Evolutionary conservation across 2,888 invertebrate genomes (phyloP), one percentile per base, ranked within the genome.

Genomic region (Acanthosepion esculentum): DNA sequence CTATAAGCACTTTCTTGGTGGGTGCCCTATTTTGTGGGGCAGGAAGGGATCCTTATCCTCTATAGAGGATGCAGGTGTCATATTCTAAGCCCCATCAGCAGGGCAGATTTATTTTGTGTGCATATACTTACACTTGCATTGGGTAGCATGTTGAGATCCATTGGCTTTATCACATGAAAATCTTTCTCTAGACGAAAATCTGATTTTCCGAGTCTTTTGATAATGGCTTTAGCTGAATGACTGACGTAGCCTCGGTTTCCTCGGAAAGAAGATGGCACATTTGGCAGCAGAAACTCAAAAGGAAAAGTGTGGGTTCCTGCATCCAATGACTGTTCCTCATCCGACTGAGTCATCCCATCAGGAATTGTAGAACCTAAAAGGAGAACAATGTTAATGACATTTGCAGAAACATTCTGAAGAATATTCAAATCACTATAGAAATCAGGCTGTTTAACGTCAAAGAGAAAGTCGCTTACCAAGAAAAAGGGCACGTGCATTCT

Each of bases 151-250:
- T 96, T 97, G n/a, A 96, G 95, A 94, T 97, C 96, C 15, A 96
- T 95, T 78, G 96, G 96, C 94, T 96, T 96, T 26, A 97, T 96
- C 5, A 99, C 98, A 94, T 98, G 98, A 97, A 99, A 99, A 12
- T 98, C 98, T 97, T 98, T 98, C 97, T 98, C 98, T 94, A 98
- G 98, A 96, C 98, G 98, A 96, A 98, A 98, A 97, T 99, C 98
- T 97, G 98, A 98, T 96, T 98, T 98, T 98, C 98, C 98, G 4
- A 99, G 98, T 33, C 98, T 98, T 96, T 99, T 98, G 48, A 99
- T 98, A 0, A 98, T 98, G 0, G 98, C 98, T 97, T 98, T 98
- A 53, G 98, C 98, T n/a, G 98, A 98, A 97, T 99, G 99, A 48
- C 98, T 98, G 91, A 99, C 99, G 98, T 97, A 98, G 98, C 96